phyloP scores from a whole-genome alignment of 1,140 invertebrate species.

The Muscidifurax raptorellus region DNA sequence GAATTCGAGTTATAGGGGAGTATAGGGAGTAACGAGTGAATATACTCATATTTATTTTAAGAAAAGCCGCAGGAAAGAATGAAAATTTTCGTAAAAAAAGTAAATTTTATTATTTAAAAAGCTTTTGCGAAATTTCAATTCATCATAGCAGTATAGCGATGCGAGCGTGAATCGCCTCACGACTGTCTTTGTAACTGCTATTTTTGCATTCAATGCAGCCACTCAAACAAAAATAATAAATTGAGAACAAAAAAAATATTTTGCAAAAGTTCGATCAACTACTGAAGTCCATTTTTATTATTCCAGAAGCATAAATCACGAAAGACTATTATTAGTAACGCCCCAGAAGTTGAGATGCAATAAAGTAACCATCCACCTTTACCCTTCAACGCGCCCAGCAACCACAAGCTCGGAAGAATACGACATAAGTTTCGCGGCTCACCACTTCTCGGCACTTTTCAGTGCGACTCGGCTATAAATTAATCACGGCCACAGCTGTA shows the following conservation, averaged over 20 bases:
- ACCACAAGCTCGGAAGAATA: too few species aligned
- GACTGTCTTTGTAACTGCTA: too few species aligned
- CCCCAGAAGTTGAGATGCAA: too few species aligned
- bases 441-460: too few species aligned
- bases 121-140: neutral
- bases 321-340: neutral
- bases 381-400: neutral
- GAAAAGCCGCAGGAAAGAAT: too few species aligned
- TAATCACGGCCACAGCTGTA: neutral
- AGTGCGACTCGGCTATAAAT: neutral
- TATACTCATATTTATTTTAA: too few species aligned
- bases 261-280: too few species aligned
- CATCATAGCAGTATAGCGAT: neutral
- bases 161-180: neutral
- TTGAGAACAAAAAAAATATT: neutral
- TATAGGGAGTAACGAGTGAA: too few species aligned
- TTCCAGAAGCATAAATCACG: neutral
- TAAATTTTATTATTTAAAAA: neutral
- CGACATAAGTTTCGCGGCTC: too few species aligned
- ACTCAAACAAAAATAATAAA: neutral
- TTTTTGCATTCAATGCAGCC: neutral
- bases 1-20: neutral
- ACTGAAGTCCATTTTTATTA: neutral
- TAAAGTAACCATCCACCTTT: neutral
- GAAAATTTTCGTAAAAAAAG: too few species aligned